Base-by-base conservation (phyloP, 1,140 invertebrate species). In the Drosophila kurseongensis region DNA sequence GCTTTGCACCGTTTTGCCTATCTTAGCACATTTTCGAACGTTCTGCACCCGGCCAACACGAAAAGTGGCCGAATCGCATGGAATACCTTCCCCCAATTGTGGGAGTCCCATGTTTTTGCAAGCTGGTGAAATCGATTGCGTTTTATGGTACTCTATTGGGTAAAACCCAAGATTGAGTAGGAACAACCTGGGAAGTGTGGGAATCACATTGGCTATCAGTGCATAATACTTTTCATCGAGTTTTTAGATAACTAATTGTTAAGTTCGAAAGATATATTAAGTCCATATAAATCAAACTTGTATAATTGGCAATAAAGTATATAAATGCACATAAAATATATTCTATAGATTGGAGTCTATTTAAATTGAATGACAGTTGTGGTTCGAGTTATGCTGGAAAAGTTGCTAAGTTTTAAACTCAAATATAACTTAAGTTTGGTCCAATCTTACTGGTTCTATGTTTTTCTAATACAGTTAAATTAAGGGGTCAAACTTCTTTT, bases 1-100 rank as follows among this genome's bases (percentile, higher is more conserved):
- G 14, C 36, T 42, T 66, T 29, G 32, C 59, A 35, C 27, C 38
- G 75, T 76, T 86, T 29, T 73, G 83, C 83, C 83, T 88, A 88
- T 82, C 83, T 73, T 52, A 50, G 78, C 78, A 14, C 65, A 86
- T 86, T 81, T 86, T 86, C 60, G 54, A 78, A 57, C 75, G 77
- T 74, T 36, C 54, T 12, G 35, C 14, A 12, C 45, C 45, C 38
- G 14, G 29, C 29, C 45, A 51, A 56, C 38, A 29, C 59, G 18
- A 65, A 36, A 57, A 57, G 42, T 47, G n/a, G 12, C 14, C 14
- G 42, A 75, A 59, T 57, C 36, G 52, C 14, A 38, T 14, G 40
- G n/a, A 44, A 63, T 50, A 8, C 41, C 50, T 60, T 40, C n/a
- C 38, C 9, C 44, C 18, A 48, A 16, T 32, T 71, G 67, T 57